Conservation (phyloP, 2,888 invertebrate genomes). For the Zeuzera pyrina region DNA sequence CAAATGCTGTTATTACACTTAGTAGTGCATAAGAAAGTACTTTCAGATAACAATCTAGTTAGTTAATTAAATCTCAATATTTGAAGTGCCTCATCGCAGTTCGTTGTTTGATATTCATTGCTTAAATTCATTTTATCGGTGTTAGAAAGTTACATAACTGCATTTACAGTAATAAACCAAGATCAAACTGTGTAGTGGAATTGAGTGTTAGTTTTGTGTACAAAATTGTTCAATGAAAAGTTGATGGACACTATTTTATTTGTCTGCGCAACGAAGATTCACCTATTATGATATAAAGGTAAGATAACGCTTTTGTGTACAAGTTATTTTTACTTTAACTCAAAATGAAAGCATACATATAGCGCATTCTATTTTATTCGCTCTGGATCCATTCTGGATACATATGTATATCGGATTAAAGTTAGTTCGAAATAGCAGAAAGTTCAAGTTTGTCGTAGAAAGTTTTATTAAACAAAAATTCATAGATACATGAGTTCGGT, state of each 20-base stretch:
- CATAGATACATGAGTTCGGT: too few relatives aligned
- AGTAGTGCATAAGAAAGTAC: slow-evolving; percentile 23
- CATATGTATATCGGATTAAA: too few relatives aligned
- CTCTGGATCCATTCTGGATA: too few relatives aligned
- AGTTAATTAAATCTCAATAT: slow-evolving; percentile 19
- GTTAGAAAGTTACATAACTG: slow-evolving; percentile 10
- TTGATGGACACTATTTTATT: slow-evolving; percentile 28
- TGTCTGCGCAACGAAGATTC: slow-evolving; percentile 29
- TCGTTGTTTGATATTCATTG: slow-evolving; percentile 15
- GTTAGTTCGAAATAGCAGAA: too few relatives aligned
- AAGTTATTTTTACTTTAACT: too few relatives aligned
- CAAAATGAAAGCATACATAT: too few relatives aligned
- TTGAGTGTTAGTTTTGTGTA: slow-evolving; percentile 17
- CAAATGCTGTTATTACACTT: too few relatives aligned
- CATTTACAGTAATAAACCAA: not conserved
- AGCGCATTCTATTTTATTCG: too few relatives aligned
- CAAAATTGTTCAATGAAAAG: slow-evolving; percentile 16
- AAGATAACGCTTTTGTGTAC: slow-evolving; percentile 18
- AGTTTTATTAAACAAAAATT: too few relatives aligned
- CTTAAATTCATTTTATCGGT: slow-evolving; percentile 12
- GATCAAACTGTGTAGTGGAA: slow-evolving; percentile 24
- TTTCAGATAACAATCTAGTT: slow-evolving; percentile 16
- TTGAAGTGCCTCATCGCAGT: slow-evolving; percentile 32
- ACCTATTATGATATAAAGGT: slow-evolving; percentile 58
- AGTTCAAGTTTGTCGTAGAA: too few relatives aligned